Percentiles rank a stretch among this genome's conserved stretches.
Conservation (phyloP, 2,113 vertebrate species). For the Fukomys damarensis region DNA sequence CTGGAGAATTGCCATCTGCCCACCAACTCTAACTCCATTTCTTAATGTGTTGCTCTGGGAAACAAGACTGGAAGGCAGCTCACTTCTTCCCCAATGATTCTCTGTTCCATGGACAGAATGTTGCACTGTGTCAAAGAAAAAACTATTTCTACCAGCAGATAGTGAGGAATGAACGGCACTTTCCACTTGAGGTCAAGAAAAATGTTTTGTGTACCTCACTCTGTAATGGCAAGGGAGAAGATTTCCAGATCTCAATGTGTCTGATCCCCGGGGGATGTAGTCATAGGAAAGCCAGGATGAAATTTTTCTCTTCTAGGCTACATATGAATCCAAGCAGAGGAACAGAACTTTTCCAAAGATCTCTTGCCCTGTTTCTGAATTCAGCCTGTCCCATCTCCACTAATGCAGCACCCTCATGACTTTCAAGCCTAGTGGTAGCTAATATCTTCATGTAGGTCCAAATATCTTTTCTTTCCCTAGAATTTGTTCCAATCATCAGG, state of each 20-base stretch:
- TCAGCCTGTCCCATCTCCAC: not conserved
- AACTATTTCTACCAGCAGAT: not conserved
- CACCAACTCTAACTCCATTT: not conserved
- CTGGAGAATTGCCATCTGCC: not conserved
- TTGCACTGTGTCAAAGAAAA: not conserved
- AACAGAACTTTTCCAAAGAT: not conserved
- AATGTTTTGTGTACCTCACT: not conserved
- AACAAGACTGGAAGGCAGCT: not conserved
- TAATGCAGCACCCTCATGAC: not conserved
- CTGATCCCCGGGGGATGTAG: not conserved
- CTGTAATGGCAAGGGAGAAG: not conserved
- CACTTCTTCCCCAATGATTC: not conserved
- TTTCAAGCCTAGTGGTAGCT: slow-evolving; percentile 8
- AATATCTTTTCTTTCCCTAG: not conserved
- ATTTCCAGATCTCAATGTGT: not conserved
- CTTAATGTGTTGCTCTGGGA: not conserved
- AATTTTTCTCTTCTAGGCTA: not conserved
- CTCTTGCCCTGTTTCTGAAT: not conserved
- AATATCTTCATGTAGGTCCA: not conserved
- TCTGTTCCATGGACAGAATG: not conserved
- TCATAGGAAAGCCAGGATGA: not conserved
- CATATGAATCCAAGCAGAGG: not conserved
- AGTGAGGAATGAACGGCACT: not conserved
- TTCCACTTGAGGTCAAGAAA: not conserved
- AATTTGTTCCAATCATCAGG: not conserved